phyloP scores from a whole-genome alignment of 2,797 vertebrate genomes.

The Hippocampus kuda region DNA sequence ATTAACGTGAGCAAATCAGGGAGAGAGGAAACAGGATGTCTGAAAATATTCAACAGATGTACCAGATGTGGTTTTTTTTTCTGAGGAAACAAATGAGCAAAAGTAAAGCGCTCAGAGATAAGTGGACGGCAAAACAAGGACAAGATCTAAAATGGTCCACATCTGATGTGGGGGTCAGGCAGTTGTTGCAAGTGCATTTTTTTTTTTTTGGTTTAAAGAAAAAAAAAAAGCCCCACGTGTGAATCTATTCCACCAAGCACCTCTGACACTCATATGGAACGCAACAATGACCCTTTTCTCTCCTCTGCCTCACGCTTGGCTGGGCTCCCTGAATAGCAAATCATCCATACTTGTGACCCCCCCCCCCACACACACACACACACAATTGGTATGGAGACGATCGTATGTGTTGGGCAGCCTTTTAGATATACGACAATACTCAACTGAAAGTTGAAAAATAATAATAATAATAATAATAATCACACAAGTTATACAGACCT shows the following conservation, averaged over 20 bases:
- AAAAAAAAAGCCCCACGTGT: slow-evolving; percentile 39
- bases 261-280: slow-evolving; percentile 53
- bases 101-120: slow-evolving; percentile 14
- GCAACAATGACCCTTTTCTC: slow-evolving; percentile 67
- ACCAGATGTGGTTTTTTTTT: slow-evolving; percentile 25
- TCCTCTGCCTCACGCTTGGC: slow-evolving; percentile 52
- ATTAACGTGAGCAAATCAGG: slow-evolving; percentile 48
- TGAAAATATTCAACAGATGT: slow-evolving; percentile 22
- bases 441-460: neutral
- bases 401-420: slow-evolving; percentile 24
- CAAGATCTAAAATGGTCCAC: slow-evolving; percentile 20
- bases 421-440: neutral
- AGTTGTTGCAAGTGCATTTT: slow-evolving; percentile 45
- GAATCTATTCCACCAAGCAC: slow-evolving; percentile 55
- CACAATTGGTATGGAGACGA: slow-evolving; percentile 28
- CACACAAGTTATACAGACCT: no score
- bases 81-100: slow-evolving; percentile 11
- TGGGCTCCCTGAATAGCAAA: slow-evolving; percentile 61
- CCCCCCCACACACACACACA: slow-evolving; percentile 28
- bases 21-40: slow-evolving; percentile 23
- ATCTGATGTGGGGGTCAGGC: slow-evolving; percentile 29
- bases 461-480: neutral
- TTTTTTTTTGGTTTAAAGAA: slow-evolving; percentile 12
- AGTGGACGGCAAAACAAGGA: slow-evolving; percentile 5
- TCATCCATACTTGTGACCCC: slow-evolving; percentile 55